phyloP scores from a whole-genome alignment of 2,888 invertebrate species.

The Pecten maximus region DNA sequence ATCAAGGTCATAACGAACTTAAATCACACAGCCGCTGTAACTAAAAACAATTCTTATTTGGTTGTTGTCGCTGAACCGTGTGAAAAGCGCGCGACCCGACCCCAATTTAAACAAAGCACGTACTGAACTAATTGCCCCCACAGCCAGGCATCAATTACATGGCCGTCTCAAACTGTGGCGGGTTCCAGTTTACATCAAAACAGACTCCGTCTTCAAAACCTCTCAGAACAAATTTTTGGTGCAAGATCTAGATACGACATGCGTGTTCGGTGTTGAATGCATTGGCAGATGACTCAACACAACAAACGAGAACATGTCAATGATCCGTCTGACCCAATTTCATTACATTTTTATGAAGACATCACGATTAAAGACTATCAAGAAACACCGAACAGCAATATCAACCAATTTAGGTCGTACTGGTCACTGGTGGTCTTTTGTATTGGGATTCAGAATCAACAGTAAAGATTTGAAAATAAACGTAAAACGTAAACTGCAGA shows the following conservation, averaged over 20 bases:
- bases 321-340: not conserved
- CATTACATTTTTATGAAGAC: not conserved
- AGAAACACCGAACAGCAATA: not conserved
- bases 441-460: not conserved
- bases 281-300: conserved; percentile 20
- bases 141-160: not conserved
- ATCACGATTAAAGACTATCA: not conserved
- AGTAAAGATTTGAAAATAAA: not conserved
- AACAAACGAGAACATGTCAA: not conserved
- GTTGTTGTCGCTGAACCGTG: not conserved
- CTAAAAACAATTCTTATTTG: not conserved
- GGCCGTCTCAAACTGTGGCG: not conserved
- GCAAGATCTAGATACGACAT: not conserved
- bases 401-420: too few species aligned
- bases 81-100: conserved; percentile 22
- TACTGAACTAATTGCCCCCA: not conserved
- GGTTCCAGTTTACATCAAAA: not conserved
- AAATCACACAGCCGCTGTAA: not conserved
- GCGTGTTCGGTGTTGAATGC: not conserved
- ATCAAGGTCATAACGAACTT: too few species aligned
- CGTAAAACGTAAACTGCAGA: not conserved
- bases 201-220: not conserved
- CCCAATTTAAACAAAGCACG: conserved; percentile 14
- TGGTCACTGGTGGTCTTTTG: too few species aligned
- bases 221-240: not conserved